These are phyloP conservation scores for Nymphalis io DNA, from an alignment of 1,140 invertebrate species.

Conservation along the genomic window DNA sequence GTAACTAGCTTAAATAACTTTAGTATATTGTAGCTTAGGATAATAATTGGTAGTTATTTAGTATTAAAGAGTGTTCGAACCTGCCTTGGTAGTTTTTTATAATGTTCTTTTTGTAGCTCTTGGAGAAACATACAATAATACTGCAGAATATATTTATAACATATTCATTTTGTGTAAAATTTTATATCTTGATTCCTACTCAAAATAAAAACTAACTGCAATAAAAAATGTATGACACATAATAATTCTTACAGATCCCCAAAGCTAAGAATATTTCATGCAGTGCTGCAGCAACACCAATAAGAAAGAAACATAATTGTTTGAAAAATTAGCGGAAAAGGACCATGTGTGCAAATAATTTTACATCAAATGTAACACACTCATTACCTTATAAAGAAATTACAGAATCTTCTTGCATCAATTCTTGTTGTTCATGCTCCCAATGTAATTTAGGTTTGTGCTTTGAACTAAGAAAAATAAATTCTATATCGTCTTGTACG, in stretches of 20 bases:
- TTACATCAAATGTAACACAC: neutral
- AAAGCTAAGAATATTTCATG: neutral
- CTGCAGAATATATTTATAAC: too few relatives aligned
- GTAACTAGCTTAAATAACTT: too few relatives aligned
- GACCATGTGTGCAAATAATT: neutral
- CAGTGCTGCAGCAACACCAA: neutral
- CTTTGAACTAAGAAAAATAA: conserved; percentile 39
- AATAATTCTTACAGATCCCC: conserved; percentile 1
- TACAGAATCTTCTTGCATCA: neutral
- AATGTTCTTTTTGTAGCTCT: too few relatives aligned
- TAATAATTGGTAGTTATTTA: too few relatives aligned
- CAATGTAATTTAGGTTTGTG: conserved; percentile 48
- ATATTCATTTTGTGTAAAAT: too few relatives aligned
- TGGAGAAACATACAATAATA: too few relatives aligned
- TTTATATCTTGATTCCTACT: neutral
- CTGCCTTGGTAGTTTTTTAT: too few relatives aligned
- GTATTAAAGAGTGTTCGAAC: too few relatives aligned
- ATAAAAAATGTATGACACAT: neutral
- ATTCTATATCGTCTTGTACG: conserved; percentile 28
- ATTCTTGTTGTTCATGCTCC: conserved; percentile 49
- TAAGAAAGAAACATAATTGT: conserved; percentile 15
- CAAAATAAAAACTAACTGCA: neutral
- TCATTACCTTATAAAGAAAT: neutral
- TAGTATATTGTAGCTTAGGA: too few relatives aligned
- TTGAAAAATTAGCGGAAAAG: conserved; percentile 7